A percentile compares a stretch with the other conserved stretches of the same genome.
phyloP scores from a whole-genome alignment of 1,140 invertebrate genomes.

The Trypoxylus dichotomus region DNA sequence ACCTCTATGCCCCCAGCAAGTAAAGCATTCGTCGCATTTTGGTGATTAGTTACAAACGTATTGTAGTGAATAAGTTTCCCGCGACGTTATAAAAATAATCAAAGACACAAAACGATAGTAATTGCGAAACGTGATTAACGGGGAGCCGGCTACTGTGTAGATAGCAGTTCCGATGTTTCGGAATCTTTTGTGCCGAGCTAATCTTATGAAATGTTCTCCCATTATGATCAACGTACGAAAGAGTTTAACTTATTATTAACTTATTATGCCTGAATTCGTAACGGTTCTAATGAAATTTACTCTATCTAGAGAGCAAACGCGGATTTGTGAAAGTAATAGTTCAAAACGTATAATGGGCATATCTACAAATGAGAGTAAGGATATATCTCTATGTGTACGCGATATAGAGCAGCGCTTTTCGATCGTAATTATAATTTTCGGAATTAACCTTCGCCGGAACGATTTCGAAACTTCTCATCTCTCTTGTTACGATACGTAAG shows the following conservation, averaged over 20 bases:
- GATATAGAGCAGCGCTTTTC: background rate
- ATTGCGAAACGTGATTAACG: background rate
- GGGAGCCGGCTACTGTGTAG: background rate
- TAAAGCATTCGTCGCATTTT: background rate
- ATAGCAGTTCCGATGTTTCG: background rate
- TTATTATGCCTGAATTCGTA: background rate
- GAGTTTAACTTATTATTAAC: constrained; percentile 7
- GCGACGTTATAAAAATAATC: background rate
- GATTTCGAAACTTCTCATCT: background rate
- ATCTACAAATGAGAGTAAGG: too few species aligned
- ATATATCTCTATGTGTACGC: background rate
- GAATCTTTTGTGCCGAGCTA: background rate
- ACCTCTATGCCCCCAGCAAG: too few species aligned
- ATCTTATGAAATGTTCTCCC: background rate
- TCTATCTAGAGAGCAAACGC: background rate
- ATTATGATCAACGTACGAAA: background rate
- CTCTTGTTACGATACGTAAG: background rate
- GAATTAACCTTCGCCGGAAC: background rate
- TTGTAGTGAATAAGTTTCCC: background rate
- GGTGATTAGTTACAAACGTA: background rate
- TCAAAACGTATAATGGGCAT: too few species aligned
- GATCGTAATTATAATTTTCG: background rate
- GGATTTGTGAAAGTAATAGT: background rate
- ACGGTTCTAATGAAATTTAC: background rate
- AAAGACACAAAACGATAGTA: background rate